Percentiles rank a stretch among this genome's conserved stretches.
Conservation (phyloP, 2,888 invertebrate genomes). For the Synergus itoensis region DNA sequence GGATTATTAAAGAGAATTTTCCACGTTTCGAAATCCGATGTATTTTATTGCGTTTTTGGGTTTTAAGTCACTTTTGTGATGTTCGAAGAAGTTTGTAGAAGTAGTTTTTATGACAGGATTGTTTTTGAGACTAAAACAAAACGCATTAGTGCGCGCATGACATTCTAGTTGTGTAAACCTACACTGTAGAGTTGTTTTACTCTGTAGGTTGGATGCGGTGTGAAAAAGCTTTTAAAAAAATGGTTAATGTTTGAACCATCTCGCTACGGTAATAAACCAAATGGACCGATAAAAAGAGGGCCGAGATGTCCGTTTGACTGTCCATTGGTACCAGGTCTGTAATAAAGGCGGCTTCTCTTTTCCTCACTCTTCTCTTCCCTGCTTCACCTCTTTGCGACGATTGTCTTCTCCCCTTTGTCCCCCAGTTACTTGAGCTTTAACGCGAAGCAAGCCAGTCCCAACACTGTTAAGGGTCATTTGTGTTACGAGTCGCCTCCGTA, state of each 20-base stretch:
- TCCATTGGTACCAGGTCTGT: slow-evolving; percentile 66
- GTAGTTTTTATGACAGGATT: too few species aligned
- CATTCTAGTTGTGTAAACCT: too few species aligned
- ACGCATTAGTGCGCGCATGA: too few species aligned
- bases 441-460: slow-evolving; percentile 1
- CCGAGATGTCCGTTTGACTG: slow-evolving; percentile 69
- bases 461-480: slow-evolving; percentile 18
- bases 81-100: too few species aligned
- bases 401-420: neutral
- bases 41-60: too few species aligned
- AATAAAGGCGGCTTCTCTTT: slow-evolving; percentile 67
- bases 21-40: too few species aligned
- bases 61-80: too few species aligned
- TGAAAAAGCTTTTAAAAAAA: slow-evolving; percentile 1
- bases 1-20: too few species aligned
- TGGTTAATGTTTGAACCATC: slow-evolving; percentile 6
- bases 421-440: slow-evolving; percentile 4
- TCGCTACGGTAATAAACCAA: slow-evolving; percentile 43
- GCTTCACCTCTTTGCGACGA: neutral
- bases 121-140: too few species aligned
- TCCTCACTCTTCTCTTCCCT: slow-evolving; percentile 38
- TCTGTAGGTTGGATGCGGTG: neutral
- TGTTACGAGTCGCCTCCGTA: slow-evolving; percentile 36
- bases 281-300: slow-evolving; percentile 66
- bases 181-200: neutral